Base-by-base conservation (phyloP, 2,888 invertebrate species). In the Mesoligia furuncula region DNA sequence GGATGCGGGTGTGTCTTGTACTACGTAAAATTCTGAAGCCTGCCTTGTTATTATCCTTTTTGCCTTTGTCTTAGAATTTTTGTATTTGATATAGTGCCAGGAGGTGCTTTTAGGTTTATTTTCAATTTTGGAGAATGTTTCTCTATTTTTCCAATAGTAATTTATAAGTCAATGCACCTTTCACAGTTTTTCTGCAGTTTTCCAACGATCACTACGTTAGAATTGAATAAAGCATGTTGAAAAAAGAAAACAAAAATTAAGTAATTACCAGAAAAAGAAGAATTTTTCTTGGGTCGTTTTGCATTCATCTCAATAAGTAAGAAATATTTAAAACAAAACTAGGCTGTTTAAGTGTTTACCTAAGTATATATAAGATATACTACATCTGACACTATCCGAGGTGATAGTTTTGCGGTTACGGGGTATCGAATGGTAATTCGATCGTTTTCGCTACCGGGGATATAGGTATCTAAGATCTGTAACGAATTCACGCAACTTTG, bases 331-430 rank as follows among this genome's bases (percentile, higher is more conserved):
- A 68, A 64, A 45, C 8, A 36, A 69, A 36, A n/a, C 1, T 6
- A n/a, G n/a, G 6, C 31, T 36, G 5, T 20, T n/a, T 8, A 48
- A 13, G 13, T 31, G 17, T 67, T 17, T 67, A 15, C 6, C 2
- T 20, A 39, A 9, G 9, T 9, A 66, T 39, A 13, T 39, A 17
- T 42, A 31, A 2, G 17, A 73, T 73, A 57, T 42, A 74, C 8
- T 74, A 67, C 69, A 85, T 83, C 51, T 75, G 62, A 80, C 57
- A 70, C 75, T 61, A 69, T n/a, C 7, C 54, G 70, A 80, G 81
- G 72, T 80, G 75, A 85, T 61, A 84, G 79, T 65, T 80, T 74
- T 80, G 85, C 57, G 85, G 85, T 85, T 74, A 72, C 27, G 68
- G 59, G 13, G 64, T 78, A 80, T 86, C 72, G 68, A 73, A 39